Evolutionary conservation across 2,113 vertebrate genomes (phyloP).

Genomic region (Chaetorhynchus papuensis): DNA sequence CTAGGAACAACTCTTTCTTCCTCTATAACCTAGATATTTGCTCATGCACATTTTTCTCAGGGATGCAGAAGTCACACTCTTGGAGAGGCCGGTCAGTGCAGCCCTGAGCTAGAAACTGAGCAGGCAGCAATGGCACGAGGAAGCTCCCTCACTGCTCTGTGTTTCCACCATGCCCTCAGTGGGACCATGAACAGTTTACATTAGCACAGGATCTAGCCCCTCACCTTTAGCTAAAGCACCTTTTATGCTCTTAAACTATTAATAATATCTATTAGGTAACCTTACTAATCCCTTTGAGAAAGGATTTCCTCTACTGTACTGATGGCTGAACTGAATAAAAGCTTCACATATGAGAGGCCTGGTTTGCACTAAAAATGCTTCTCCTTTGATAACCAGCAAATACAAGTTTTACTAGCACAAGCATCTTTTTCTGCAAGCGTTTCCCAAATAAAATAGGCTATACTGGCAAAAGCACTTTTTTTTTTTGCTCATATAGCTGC

Average conservation of each 20-base stretch:
- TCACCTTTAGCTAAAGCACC: neutral
- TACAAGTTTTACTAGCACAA: conserved; percentile 26
- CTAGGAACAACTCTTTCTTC: neutral
- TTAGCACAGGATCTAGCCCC: neutral
- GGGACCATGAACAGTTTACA: neutral
- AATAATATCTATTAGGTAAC: conserved; percentile 33
- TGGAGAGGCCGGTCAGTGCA: neutral
- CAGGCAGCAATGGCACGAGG: rapidly evolving
- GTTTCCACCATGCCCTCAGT: neutral
- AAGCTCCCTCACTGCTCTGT: neutral
- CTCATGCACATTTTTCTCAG: neutral
- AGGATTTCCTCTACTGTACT: conserved; percentile 28
- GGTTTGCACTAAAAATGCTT: conserved; percentile 2
- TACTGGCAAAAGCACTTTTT: conserved; percentile 36
- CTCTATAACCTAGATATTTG: neutral
- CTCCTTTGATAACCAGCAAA: conserved; percentile 11
- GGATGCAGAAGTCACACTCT: neutral
- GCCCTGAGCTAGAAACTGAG: neutral
- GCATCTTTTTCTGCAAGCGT: conserved; percentile 41
- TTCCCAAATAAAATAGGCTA: conserved; percentile 48
- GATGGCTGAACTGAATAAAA: conserved; percentile 13
- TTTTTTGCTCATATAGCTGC: conserved; percentile 37
- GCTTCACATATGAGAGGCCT: neutral
- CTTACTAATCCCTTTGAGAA: conserved; percentile 13
- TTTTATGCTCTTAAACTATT: conserved; percentile 24